phyloP scores from a whole-genome alignment of 2,888 invertebrate genomes.

The Abrostola tripartita region DNA sequence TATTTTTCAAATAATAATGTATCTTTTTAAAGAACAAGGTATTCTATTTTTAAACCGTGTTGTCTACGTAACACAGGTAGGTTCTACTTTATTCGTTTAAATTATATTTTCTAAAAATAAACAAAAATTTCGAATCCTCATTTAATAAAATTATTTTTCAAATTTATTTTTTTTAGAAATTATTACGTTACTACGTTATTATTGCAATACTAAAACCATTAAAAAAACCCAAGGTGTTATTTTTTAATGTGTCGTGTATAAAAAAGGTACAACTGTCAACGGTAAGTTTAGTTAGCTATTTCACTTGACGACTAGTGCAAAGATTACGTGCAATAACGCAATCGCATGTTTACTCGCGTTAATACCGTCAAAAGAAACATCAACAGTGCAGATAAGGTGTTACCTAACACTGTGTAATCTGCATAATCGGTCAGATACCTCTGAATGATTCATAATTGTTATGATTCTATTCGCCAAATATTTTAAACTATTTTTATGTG shows the following conservation, averaged over 20 bases:
- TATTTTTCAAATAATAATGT: too few relatives aligned
- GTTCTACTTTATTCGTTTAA: too few relatives aligned
- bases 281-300: slow-evolving; percentile 25
- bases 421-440: slow-evolving; percentile 61
- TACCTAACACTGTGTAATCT: slow-evolving; percentile 59
- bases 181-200: too few relatives aligned
- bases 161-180: too few relatives aligned
- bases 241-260: background rate
- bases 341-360: slow-evolving; percentile 49
- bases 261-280: too few relatives aligned
- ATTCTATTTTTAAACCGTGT: slow-evolving; percentile 3
- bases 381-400: slow-evolving; percentile 48
- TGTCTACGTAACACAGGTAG: background rate
- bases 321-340: slow-evolving; percentile 54
- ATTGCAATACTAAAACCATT: too few relatives aligned
- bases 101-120: too few relatives aligned
- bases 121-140: too few relatives aligned
- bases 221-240: background rate
- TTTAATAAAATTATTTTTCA: too few relatives aligned
- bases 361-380: slow-evolving; percentile 47
- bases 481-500: background rate
- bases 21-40: background rate
- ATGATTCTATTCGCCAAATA: slow-evolving; percentile 29
- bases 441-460: slow-evolving; percentile 47
- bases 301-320: slow-evolving; percentile 44